Percentiles rank a stretch among this genome's conserved stretches.
Conservation (phyloP, 2,113 vertebrate genomes). For the Python bivittatus region DNA sequence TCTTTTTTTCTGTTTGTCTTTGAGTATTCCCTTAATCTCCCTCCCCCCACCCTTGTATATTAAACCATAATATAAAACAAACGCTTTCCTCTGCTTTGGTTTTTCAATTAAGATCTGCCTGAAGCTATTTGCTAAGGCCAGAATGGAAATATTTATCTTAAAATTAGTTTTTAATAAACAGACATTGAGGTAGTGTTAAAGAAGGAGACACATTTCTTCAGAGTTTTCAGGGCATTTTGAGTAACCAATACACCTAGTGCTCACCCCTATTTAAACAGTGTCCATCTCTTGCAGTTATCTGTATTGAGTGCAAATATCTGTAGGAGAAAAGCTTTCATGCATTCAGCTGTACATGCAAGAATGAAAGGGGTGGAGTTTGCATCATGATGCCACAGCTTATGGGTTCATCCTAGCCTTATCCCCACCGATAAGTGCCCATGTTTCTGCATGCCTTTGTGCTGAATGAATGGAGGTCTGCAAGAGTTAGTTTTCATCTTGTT, state of each 20-base stretch:
- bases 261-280: neutral
- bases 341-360: too few relatives aligned
- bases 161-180: neutral
- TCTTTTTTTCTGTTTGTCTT: neutral
- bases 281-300: neutral
- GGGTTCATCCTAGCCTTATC: too few relatives aligned
- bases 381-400: too few relatives aligned
- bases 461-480: too few relatives aligned
- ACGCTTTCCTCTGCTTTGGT: neutral
- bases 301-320: too few relatives aligned
- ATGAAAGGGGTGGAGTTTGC: too few relatives aligned
- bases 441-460: too few relatives aligned
- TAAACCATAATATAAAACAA: neutral
- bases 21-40: neutral
- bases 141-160: neutral
- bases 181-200: neutral
- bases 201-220: too few relatives aligned
- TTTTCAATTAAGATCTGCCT: neutral
- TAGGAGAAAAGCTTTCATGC: too few relatives aligned
- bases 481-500: too few relatives aligned
- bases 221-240: neutral
- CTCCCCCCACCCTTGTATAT: neutral
- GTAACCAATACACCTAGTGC: neutral
- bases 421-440: too few relatives aligned
- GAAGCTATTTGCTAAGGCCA: neutral